Conservation (phyloP, 2,888 invertebrate genomes). For the Stenolophus ochropezus region DNA sequence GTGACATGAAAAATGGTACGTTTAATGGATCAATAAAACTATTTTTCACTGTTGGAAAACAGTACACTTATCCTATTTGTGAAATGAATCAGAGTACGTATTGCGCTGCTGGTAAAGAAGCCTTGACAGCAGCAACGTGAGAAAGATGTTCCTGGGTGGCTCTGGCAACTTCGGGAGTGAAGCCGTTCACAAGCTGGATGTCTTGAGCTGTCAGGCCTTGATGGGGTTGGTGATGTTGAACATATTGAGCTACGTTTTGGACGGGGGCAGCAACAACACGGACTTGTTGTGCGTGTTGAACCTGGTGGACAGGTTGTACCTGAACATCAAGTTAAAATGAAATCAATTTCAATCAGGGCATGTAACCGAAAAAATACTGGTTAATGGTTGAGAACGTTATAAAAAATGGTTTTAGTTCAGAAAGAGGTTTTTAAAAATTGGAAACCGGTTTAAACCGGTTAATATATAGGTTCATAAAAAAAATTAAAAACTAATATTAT, state of each 20-base stretch:
- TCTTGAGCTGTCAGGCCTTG: slow-evolving; percentile 1
- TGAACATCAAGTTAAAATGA: no score
- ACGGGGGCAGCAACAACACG: background rate
- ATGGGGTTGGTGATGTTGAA: background rate
- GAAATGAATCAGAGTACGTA: no score
- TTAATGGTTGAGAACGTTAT: no score
- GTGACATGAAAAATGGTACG: background rate
- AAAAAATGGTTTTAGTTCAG: no score
- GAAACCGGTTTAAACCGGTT: no score
- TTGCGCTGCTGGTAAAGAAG: background rate
- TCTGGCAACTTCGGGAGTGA: slow-evolving; percentile 66
- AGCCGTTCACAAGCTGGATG: slow-evolving; percentile 40
- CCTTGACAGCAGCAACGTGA: slow-evolving; percentile 60
- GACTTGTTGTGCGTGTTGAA: background rate
- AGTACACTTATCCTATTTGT: no score
- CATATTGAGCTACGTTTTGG: background rate
- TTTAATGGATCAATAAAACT: slow-evolving; percentile 7
- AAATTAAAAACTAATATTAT: no score
- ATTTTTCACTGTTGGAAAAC: background rate
- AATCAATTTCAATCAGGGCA: no score
- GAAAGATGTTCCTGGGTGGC: slow-evolving; percentile 65
- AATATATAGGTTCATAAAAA: no score
- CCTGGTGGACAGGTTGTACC: background rate
- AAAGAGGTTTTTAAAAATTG: no score
- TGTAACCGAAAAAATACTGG: no score